These are phyloP conservation scores for Drosophila arawakana DNA, from an alignment of 1,140 invertebrate species.

Conservation along the genomic window DNA sequence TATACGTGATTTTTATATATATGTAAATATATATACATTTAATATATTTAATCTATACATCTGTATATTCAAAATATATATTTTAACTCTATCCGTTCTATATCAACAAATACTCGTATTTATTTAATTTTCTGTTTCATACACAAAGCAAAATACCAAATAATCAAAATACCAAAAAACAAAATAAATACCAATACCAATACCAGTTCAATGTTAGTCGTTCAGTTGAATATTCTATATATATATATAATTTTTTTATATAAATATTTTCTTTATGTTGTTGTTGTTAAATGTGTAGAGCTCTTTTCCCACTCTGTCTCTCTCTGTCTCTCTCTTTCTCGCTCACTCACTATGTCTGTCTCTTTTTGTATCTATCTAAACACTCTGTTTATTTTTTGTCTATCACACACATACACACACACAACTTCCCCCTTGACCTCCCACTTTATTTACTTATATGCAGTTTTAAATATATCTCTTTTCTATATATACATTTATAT, in stretches of 20 bases:
- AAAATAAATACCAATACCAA: conserved; percentile 13
- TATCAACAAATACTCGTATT: conserved; percentile 21
- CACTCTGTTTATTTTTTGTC: conserved; percentile 22
- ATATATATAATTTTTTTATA: conserved; percentile 10
- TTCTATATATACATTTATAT: not conserved
- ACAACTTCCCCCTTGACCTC: not conserved
- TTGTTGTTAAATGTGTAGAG: conserved; percentile 42
- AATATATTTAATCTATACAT: conserved; percentile 45
- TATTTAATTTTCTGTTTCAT: conserved; percentile 34
- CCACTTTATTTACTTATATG: not conserved
- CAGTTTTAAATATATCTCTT: not conserved
- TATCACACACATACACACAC: conserved; percentile 25
- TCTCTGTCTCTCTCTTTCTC: not conserved
- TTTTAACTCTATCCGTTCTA: conserved; percentile 16
- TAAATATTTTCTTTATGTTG: conserved; percentile 17
- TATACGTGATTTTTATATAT: conserved; percentile 54
- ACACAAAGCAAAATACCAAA: conserved; percentile 21
- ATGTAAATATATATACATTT: conserved; percentile 44
- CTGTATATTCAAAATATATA: conserved; percentile 26
- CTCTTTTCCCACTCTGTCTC: conserved; percentile 15
- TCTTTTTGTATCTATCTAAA: conserved; percentile 6
- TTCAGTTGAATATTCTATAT: conserved; percentile 22
- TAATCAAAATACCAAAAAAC: conserved; percentile 18
- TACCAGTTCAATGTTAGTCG: conserved; percentile 30
- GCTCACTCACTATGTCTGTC: conserved; percentile 7